These are phyloP conservation scores for Tupaia tana DNA, from an alignment of 2,113 vertebrate genomes.

Conservation along the genomic window DNA sequence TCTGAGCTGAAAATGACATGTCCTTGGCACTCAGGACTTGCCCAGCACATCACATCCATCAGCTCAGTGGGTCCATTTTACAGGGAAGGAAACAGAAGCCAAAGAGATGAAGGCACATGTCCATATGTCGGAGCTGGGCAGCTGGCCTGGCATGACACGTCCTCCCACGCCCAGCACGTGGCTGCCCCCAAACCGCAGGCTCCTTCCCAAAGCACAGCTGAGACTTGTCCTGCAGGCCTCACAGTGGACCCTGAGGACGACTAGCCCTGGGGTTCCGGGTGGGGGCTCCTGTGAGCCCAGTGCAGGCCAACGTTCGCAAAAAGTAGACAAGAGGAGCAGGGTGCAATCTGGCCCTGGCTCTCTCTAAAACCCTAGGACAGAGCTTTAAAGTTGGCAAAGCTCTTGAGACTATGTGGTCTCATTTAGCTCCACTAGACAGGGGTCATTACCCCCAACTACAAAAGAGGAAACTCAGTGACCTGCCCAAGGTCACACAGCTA, in stretches of 20 bases:
- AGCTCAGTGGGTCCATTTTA: not conserved
- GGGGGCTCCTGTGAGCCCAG: not conserved
- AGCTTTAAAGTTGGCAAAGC: not conserved
- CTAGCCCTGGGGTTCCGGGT: not conserved
- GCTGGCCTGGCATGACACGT: not conserved
- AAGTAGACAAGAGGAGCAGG: not conserved
- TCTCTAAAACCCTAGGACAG: not conserved
- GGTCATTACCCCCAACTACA: not conserved
- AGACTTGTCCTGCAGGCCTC: too few relatives aligned
- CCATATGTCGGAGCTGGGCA: not conserved
- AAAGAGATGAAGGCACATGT: fast-evolving
- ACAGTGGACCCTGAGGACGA: not conserved
- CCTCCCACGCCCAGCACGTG: fast-evolving
- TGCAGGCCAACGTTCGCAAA: not conserved
- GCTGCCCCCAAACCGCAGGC: not conserved
- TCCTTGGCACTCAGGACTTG: not conserved
- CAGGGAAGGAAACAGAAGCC: not conserved
- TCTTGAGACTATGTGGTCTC: not conserved
- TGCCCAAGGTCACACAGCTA: not conserved
- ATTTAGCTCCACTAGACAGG: too few relatives aligned
- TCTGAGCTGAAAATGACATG: not conserved
- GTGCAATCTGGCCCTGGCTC: not conserved
- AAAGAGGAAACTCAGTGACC: fast-evolving
- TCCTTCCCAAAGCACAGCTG: not conserved
- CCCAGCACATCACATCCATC: fast-evolving